phyloP scores from a whole-genome alignment of 2,113 vertebrate genomes.

The Chloropsis hardwickii region DNA sequence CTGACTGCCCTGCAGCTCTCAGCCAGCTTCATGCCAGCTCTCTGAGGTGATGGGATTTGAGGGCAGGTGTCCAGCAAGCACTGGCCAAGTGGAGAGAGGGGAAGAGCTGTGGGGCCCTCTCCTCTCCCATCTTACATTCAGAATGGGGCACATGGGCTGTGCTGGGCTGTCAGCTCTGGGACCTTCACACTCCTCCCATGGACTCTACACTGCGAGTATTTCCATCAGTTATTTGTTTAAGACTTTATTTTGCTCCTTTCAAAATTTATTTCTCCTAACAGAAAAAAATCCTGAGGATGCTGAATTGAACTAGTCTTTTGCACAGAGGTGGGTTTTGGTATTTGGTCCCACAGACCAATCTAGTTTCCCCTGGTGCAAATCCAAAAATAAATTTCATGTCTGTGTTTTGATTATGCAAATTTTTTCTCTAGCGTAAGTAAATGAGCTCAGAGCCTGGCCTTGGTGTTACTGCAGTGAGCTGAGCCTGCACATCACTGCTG shows the following conservation, averaged over 20 bases:
- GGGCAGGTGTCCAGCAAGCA: neutral
- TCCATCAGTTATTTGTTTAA: neutral
- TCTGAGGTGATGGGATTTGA: neutral
- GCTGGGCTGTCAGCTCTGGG: neutral
- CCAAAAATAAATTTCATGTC: neutral
- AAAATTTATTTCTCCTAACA: neutral
- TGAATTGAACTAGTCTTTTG: neutral
- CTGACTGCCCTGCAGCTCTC: neutral
- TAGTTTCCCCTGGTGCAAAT: neutral
- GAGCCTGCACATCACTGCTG: neutral
- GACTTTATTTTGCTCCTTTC: neutral
- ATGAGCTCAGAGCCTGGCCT: constrained; percentile 8
- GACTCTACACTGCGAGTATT: neutral
- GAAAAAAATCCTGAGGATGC: neutral
- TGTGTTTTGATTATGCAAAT: neutral
- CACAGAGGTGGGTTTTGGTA: neutral
- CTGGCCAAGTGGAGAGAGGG: accelerated
- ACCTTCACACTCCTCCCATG: neutral
- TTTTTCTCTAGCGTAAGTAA: neutral
- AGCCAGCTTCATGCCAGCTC: neutral
- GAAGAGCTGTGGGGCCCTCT: neutral
- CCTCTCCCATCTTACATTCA: accelerated
- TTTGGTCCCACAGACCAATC: neutral
- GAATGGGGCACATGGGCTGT: neutral
- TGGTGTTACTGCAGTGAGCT: neutral